Evolutionary conservation across 1,140 invertebrate species (phyloP).

Genomic region (Bombus confusus): DNA sequence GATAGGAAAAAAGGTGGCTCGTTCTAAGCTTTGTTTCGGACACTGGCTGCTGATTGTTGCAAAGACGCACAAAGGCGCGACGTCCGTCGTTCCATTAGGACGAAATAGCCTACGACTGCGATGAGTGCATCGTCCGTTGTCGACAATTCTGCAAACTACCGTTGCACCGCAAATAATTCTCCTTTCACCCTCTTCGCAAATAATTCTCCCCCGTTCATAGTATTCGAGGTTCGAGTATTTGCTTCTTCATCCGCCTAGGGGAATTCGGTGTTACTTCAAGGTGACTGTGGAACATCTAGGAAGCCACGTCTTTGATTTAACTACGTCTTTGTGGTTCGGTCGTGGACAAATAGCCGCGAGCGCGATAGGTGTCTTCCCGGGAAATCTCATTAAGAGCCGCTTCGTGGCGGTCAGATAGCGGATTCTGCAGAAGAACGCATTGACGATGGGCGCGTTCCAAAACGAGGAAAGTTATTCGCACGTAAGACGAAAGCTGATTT

Average conservation of each 20-base stretch:
- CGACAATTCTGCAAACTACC: slow-evolving; percentile 58
- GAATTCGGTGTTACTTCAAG: background rate
- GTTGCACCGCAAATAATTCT: slow-evolving; percentile 68
- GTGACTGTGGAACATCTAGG: slow-evolving; percentile 9
- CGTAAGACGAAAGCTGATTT: slow-evolving; percentile 12
- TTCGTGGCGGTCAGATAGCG: background rate
- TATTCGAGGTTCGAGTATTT: background rate
- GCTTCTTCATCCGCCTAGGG: background rate
- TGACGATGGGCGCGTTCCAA: background rate
- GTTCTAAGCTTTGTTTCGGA: no score
- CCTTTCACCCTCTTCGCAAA: slow-evolving; percentile 34
- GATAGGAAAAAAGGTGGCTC: background rate
- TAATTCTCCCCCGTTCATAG: background rate
- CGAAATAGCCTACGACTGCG: slow-evolving; percentile 27
- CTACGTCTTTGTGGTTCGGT: slow-evolving; percentile 42
- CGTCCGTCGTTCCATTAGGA: slow-evolving; percentile 63
- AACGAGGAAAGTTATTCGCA: slow-evolving; percentile 7
- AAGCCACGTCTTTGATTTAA: slow-evolving; percentile 16
- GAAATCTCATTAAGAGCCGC: slow-evolving; percentile 58
- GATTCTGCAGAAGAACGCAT: no score
- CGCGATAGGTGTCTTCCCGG: slow-evolving; percentile 36
- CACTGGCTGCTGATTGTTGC: background rate
- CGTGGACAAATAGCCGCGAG: slow-evolving; percentile 40
- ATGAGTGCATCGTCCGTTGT: background rate
- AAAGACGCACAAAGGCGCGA: slow-evolving; percentile 58